A percentile compares a stretch with the other conserved stretches of the same genome.
Conservation (phyloP, 2,113 vertebrate genomes). For the Myxocyprinus asiaticus region DNA sequence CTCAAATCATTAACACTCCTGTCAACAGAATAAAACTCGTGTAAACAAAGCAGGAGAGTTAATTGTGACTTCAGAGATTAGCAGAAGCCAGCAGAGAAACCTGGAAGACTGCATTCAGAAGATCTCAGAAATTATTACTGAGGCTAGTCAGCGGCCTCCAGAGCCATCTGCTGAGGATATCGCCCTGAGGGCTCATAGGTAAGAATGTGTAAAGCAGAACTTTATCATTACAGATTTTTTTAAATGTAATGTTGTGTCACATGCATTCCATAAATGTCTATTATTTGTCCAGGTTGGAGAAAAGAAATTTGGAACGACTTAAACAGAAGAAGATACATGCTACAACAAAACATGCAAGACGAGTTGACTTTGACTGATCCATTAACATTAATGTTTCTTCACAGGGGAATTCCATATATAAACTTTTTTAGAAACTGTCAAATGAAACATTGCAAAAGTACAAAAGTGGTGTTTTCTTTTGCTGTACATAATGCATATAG, state of each 20-base stretch:
- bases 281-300: slow-evolving; percentile 65
- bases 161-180: slow-evolving; percentile 76
- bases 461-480: too few species aligned
- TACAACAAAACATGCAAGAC: slow-evolving; percentile 66
- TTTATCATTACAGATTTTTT: neutral
- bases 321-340: slow-evolving; percentile 71
- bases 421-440: too few species aligned
- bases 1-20: neutral
- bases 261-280: neutral
- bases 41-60: slow-evolving; percentile 89
- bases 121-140: slow-evolving; percentile 81
- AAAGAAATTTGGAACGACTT: slow-evolving; percentile 66
- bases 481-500: too few species aligned
- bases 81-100: slow-evolving; percentile 90
- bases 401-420: too few species aligned
- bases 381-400: too few species aligned
- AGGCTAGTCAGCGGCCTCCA: slow-evolving; percentile 74
- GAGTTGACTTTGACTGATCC: slow-evolving; percentile 68
- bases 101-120: slow-evolving; percentile 86
- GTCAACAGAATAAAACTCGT: slow-evolving; percentile 81
- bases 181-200: slow-evolving; percentile 78
- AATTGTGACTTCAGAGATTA: slow-evolving; percentile 85
- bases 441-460: too few species aligned
- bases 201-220: neutral
- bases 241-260: neutral